These are phyloP conservation scores for Sebastes miniatus DNA, from an alignment of 2,797 vertebrate species.

Conservation along the genomic window DNA sequence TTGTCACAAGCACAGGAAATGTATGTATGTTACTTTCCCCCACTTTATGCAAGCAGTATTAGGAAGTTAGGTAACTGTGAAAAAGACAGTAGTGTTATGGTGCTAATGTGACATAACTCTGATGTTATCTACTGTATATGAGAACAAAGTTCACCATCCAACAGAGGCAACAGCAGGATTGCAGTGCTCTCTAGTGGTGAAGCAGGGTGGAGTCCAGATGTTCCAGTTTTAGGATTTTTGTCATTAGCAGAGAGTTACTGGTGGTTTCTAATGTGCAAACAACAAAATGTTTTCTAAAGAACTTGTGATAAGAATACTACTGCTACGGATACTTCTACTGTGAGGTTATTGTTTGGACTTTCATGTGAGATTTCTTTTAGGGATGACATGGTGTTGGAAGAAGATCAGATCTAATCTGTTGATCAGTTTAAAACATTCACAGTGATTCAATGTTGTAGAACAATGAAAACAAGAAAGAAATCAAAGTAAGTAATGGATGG, in stretches of 20 bases:
- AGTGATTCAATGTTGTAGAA: not conserved
- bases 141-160: not conserved
- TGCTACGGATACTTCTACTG: not conserved
- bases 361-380: not conserved
- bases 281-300: not conserved
- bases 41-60: not conserved
- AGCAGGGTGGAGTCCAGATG: not conserved
- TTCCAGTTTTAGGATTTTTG: not conserved
- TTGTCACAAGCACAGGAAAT: not conserved
- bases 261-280: not conserved
- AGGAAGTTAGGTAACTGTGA: not conserved
- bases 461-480: not conserved
- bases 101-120: not conserved
- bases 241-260: not conserved
- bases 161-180: not conserved
- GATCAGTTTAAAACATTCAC: not conserved
- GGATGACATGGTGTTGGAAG: not conserved
- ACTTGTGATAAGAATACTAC: not conserved
- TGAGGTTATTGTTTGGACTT: not conserved
- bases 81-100: not conserved
- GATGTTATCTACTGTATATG: not conserved
- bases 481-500: not conserved
- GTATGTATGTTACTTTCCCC: not conserved
- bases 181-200: slow-evolving; percentile 55
- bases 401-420: not conserved